Conservation (phyloP, 1,140 invertebrate genomes). For the Drosophila hydei region DNA sequence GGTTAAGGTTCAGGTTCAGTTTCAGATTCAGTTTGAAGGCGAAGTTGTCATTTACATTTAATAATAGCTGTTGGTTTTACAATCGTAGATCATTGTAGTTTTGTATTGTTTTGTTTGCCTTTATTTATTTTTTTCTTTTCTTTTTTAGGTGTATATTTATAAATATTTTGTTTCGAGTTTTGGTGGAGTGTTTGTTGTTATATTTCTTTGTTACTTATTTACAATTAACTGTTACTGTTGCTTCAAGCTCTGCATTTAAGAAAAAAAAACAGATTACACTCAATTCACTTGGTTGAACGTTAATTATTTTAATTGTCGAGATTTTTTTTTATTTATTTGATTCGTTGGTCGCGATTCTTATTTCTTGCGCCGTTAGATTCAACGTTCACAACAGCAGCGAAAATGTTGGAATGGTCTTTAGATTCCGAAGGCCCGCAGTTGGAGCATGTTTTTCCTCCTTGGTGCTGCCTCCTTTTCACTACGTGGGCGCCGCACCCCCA, state of each 20-base stretch:
- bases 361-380: not conserved
- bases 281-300: not conserved
- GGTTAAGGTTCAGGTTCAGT: too few relatives aligned
- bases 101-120: slow-evolving; percentile 40
- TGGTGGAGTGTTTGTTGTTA: slow-evolving; percentile 70
- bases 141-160: slow-evolving; percentile 39
- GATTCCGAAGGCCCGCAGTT: slow-evolving; percentile 9
- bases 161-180: slow-evolving; percentile 42
- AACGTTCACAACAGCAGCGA: slow-evolving; percentile 57
- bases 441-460: slow-evolving; percentile 39
- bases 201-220: slow-evolving; percentile 68
- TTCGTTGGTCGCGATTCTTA: slow-evolving; percentile 1
- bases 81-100: slow-evolving; percentile 62
- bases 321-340: slow-evolving; percentile 21
- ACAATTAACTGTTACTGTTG: slow-evolving; percentile 61
- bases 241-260: slow-evolving; percentile 60
- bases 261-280: slow-evolving; percentile 35
- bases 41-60: slow-evolving; percentile 48
- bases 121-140: slow-evolving; percentile 22
- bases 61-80: slow-evolving; percentile 50
- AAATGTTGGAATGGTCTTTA: slow-evolving; percentile 59
- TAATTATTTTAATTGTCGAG: slow-evolving; percentile 16
- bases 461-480: slow-evolving; percentile 56
- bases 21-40: slow-evolving; percentile 51
- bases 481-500: slow-evolving; percentile 74